These are phyloP conservation scores for Elephas maximus DNA, from an alignment of 2,113 vertebrate species.

Conservation along the genomic window DNA sequence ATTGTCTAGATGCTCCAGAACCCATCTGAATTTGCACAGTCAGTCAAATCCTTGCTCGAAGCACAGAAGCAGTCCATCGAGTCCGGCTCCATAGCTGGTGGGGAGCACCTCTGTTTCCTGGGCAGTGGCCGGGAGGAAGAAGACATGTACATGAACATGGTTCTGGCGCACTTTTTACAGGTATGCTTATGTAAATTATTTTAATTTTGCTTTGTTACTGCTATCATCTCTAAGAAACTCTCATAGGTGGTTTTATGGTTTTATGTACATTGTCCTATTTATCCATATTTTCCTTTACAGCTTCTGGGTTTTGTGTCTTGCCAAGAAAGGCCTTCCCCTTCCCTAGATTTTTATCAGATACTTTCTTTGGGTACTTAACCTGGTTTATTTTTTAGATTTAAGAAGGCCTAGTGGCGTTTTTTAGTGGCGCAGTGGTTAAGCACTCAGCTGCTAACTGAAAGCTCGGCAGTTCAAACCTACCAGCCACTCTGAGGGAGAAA, in stretches of 20 bases:
- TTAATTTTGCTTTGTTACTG: neutral
- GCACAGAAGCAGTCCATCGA: constrained; percentile 98
- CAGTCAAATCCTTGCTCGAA: constrained; percentile 98
- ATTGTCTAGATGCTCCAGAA: constrained; percentile 97
- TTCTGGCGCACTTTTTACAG: constrained; percentile 98
- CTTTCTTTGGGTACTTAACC: neutral
- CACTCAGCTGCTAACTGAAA: too few species aligned
- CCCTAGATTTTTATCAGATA: constrained; percentile 25
- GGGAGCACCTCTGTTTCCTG: constrained; percentile 99
- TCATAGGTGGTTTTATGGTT: neutral
- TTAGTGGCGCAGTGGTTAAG: too few species aligned
- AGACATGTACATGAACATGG: constrained; percentile 99
- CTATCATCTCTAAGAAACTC: constrained; percentile 20
- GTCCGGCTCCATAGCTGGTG: constrained; percentile 97
- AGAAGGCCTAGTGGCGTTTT: too few species aligned
- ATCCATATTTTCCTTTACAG: neutral
- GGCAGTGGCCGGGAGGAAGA: constrained; percentile 99
- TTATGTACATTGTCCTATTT: neutral
- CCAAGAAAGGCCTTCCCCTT: neutral
- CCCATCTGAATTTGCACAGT: constrained; percentile 97
- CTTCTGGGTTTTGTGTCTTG: constrained; percentile 53
- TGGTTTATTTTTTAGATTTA: neutral
- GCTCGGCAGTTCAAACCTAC: too few species aligned
- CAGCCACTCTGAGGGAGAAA: too few species aligned
- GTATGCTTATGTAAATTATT: constrained; percentile 83